Base-by-base conservation (phyloP, 2,888 invertebrate genomes). In the Arctia plantaginis region DNA sequence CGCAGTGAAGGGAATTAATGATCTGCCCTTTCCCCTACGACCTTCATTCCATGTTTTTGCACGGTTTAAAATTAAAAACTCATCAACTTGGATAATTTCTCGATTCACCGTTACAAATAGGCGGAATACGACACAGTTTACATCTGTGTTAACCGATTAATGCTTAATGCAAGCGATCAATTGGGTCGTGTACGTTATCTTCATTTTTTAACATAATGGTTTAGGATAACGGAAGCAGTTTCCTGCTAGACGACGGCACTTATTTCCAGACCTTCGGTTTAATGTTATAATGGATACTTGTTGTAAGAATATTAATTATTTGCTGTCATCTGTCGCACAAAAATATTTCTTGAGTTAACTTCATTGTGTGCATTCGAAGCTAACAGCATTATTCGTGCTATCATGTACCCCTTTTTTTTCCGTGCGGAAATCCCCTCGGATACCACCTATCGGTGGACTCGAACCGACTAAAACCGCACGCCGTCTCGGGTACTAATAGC, bases 161-260 rank as follows among this genome's bases (percentile, higher is more conserved):
- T 80, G 83, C 74, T 79, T 80, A 85, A 79, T 76, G 78, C 77
- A 79, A 83, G 79, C 82, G 77, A 85, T 87, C 85, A 84, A 84
- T 85, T 77, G 82, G 75, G 73, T 77, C 74, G 77, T 75, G 85
- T 86, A 82, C 80, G 83, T 88, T 88, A 91, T 91, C 87, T 88
- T 87, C 88, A 90, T 92, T 90, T 87, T 90, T 91, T 89, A 91
- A 87, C 80, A 86, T 91, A 93, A 93, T 90, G 91, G 85, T 86
- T 85, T 79, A 78, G 86, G 84, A 83, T 90, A 89, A 90, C 85
- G 84, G 88, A 86, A 86, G 81, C 81, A 86, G 85, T 86, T 86
- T 86, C 83, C 82, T 86, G 80, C 86, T 89, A 90, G 90, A 90
- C 88, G 88, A 85, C 82, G 88, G 85, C 89, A 90, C 89, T 93